Evolutionary conservation across 2,797 vertebrate species (phyloP).

Genomic region (Lindbergichthys nudifrons): DNA sequence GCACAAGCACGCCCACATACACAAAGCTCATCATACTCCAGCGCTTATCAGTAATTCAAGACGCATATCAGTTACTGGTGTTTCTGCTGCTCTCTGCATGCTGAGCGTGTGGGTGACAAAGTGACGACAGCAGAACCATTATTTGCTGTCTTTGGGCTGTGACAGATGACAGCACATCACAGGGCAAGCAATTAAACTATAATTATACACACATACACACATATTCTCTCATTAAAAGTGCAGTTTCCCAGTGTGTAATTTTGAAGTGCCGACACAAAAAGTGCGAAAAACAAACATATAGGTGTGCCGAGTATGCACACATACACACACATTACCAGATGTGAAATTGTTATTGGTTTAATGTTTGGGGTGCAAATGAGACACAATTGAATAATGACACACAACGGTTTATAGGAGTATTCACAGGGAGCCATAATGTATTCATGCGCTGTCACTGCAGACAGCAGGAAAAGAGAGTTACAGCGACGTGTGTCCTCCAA

Average conservation of each 20-base stretch:
- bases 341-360: slow-evolving; percentile 23
- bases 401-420: slow-evolving; percentile 58
- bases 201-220: slow-evolving; percentile 81
- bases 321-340: background rate
- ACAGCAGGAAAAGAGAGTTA: slow-evolving; percentile 70
- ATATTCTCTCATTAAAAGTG: slow-evolving; percentile 66
- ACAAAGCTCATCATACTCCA: slow-evolving; percentile 72
- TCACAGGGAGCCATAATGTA: slow-evolving; percentile 70
- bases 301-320: slow-evolving; percentile 1
- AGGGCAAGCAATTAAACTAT: slow-evolving; percentile 86
- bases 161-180: slow-evolving; percentile 88
- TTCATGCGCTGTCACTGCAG: slow-evolving; percentile 74
- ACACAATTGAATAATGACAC: slow-evolving; percentile 58
- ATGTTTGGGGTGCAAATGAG: slow-evolving; percentile 53
- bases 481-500: slow-evolving; percentile 73
- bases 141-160: slow-evolving; percentile 87
- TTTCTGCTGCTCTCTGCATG: slow-evolving; percentile 83
- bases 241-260: slow-evolving; percentile 61
- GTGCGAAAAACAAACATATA: slow-evolving; percentile 30
- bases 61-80: slow-evolving; percentile 84
- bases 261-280: slow-evolving; percentile 50
- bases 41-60: slow-evolving; percentile 86
- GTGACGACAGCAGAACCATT: slow-evolving; percentile 83
- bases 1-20: slow-evolving; percentile 58
- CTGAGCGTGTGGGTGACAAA: slow-evolving; percentile 82